Evolutionary conservation across 1,140 invertebrate genomes (phyloP).

Genomic region (Cyrtorhinus lividipennis): DNA sequence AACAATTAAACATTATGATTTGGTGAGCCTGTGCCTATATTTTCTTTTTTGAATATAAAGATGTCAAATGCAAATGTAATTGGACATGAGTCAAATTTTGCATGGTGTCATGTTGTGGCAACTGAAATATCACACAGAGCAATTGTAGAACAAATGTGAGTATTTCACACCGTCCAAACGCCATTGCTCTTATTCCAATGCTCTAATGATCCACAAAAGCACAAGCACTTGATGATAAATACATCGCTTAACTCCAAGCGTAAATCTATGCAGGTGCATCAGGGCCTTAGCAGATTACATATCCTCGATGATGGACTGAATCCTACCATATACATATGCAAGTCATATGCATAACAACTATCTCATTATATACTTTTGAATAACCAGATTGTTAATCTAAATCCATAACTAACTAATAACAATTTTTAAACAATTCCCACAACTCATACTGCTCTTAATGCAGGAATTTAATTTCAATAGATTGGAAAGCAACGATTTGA

Average conservation of each 20-base stretch:
- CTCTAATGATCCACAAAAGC: constrained; percentile 16
- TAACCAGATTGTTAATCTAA: constrained; percentile 10
- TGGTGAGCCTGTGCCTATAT: background rate
- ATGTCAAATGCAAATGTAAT: background rate
- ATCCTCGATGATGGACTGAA: constrained; percentile 1
- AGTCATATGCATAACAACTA: constrained; percentile 8
- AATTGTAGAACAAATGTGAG: background rate
- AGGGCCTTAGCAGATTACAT: background rate
- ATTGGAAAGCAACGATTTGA: background rate
- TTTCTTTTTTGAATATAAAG: background rate
- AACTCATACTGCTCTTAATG: background rate
- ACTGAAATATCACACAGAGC: constrained; percentile 18
- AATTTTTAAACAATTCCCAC: background rate
- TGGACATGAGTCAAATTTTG: background rate
- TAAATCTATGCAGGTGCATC: constrained; percentile 16
- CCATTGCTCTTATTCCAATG: constrained; percentile 1
- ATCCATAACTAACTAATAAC: background rate
- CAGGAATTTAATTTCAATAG: background rate
- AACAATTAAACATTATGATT: background rate
- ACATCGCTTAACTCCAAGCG: constrained; percentile 11
- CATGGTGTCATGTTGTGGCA: constrained; percentile 11
- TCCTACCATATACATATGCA: constrained; percentile 14
- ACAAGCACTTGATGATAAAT: constrained; percentile 16
- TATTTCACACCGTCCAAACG: background rate
- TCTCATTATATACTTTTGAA: background rate